phyloP scores from a whole-genome alignment of 2,797 vertebrate species.

The Pelochelys cantorii region DNA sequence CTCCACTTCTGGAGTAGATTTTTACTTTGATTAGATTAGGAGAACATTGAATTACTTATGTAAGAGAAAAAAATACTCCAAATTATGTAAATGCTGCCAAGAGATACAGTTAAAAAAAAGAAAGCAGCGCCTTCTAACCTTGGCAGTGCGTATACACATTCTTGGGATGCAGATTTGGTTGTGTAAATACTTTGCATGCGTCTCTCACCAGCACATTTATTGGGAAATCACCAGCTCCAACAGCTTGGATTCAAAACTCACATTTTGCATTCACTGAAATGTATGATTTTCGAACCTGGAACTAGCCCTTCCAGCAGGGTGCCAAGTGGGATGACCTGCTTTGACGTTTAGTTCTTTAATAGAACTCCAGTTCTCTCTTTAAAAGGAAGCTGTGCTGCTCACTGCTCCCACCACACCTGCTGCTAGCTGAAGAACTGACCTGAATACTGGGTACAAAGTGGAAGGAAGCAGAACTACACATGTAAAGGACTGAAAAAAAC shows the following conservation, averaged over 20 bases:
- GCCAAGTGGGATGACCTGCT: not conserved
- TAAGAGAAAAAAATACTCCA: not conserved
- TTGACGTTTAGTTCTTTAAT: not conserved
- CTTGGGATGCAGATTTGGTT: fast-evolving
- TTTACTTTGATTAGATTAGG: not conserved
- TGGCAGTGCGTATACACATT: fast-evolving
- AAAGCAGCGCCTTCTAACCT: not conserved
- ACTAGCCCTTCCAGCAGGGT: fast-evolving
- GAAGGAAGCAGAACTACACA: not conserved
- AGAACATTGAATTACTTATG: not conserved
- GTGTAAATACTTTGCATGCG: fast-evolving
- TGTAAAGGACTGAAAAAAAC: fast-evolving
- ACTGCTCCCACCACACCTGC: not conserved
- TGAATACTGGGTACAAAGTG: not conserved
- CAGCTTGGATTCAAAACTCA: not conserved
- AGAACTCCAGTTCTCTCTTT: not conserved
- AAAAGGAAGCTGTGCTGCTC: not conserved
- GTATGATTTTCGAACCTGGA: not conserved
- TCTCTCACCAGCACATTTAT: fast-evolving
- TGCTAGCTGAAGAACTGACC: not conserved
- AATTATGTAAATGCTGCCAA: not conserved
- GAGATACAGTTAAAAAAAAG: not conserved
- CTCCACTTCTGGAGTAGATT: fast-evolving
- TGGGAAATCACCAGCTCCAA: not conserved
- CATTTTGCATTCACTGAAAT: not conserved